Conservation (phyloP, 92 coral and sea anemone species). For the Phenganax subtilis region DNA sequence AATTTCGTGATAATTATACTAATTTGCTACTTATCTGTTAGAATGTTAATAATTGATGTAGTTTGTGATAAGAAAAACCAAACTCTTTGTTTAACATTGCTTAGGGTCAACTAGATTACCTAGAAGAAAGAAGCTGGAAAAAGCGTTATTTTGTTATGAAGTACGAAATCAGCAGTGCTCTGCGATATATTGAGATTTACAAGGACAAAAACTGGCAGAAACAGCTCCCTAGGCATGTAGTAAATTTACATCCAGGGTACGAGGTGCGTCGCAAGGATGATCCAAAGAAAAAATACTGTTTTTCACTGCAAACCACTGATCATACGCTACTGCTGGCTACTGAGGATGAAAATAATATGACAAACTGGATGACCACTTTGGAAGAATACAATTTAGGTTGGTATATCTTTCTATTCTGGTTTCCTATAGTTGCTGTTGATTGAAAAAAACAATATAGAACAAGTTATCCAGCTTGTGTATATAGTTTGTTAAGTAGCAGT, state of each 20-base stretch:
- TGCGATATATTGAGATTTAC: slow-evolving; percentile 74
- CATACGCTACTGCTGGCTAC: slow-evolving; percentile 81
- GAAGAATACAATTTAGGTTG: slow-evolving; percentile 84
- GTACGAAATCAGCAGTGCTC: slow-evolving; percentile 70
- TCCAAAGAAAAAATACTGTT: slow-evolving; percentile 66
- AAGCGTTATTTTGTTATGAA: slow-evolving; percentile 87
- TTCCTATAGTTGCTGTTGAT: too few relatives aligned
- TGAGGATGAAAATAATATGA: slow-evolving; percentile 65
- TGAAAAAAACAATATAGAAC: too few relatives aligned
- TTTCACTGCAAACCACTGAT: slow-evolving; percentile 83
- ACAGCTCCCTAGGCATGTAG: slow-evolving; percentile 79
- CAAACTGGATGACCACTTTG: slow-evolving; percentile 69
- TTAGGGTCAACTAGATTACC: slow-evolving; percentile 79
- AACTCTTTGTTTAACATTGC: too few relatives aligned
- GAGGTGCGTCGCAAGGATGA: slow-evolving; percentile 61
- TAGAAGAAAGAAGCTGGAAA: slow-evolving; percentile 87
- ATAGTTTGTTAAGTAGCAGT: too few relatives aligned
- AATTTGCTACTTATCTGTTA: neutral
- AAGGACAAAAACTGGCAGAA: slow-evolving; percentile 76
- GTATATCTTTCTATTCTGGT: slow-evolving; percentile 11
- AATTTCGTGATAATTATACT: neutral
- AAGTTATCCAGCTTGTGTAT: too few relatives aligned
- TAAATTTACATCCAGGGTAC: slow-evolving; percentile 83
- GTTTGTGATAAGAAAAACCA: too few relatives aligned
- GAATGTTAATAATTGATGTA: neutral